Percentiles rank a stretch among this genome's conserved stretches.
Conservation (phyloP, 2,113 vertebrate genomes). For the Callithrix jacchus region DNA sequence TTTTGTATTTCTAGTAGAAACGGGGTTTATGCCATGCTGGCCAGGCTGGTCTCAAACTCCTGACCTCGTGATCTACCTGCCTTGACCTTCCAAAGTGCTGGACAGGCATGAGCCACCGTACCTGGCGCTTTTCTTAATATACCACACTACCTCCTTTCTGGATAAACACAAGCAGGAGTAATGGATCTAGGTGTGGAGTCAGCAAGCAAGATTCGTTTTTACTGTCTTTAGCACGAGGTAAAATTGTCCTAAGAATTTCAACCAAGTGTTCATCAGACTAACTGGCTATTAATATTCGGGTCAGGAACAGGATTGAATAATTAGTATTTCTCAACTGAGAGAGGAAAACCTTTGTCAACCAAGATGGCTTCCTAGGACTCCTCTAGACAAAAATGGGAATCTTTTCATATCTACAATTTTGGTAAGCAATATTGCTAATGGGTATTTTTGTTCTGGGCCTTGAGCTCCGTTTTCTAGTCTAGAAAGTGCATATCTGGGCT, state of each 20-base stretch:
- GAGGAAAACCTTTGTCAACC: not conserved
- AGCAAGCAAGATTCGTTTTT: not conserved
- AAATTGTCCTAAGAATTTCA: constrained; percentile 52
- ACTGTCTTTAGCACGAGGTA: not conserved
- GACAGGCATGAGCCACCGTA: too few relatives aligned
- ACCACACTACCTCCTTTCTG: not conserved
- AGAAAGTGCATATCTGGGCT: constrained; percentile 70
- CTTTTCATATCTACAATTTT: constrained; percentile 49
- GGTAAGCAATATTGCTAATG: constrained; percentile 13
- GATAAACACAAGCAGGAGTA: not conserved
- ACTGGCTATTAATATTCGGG: constrained; percentile 47
- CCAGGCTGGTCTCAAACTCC: too few relatives aligned
- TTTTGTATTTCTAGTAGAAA: too few relatives aligned
- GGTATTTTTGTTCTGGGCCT: constrained; percentile 13
- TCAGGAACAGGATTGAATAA: constrained; percentile 14
- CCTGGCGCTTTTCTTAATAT: not conserved
- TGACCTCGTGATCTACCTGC: too few relatives aligned
- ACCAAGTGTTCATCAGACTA: not conserved
- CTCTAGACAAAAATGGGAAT: not conserved
- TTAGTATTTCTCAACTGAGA: not conserved
- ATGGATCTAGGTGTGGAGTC: not conserved
- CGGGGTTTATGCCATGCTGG: too few relatives aligned
- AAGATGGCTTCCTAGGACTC: not conserved
- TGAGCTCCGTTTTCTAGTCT: constrained; percentile 48
- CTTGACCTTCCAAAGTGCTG: too few relatives aligned